Evolutionary conservation across 1,140 invertebrate species (phyloP).

Genomic region (Conus betulinus): DNA sequence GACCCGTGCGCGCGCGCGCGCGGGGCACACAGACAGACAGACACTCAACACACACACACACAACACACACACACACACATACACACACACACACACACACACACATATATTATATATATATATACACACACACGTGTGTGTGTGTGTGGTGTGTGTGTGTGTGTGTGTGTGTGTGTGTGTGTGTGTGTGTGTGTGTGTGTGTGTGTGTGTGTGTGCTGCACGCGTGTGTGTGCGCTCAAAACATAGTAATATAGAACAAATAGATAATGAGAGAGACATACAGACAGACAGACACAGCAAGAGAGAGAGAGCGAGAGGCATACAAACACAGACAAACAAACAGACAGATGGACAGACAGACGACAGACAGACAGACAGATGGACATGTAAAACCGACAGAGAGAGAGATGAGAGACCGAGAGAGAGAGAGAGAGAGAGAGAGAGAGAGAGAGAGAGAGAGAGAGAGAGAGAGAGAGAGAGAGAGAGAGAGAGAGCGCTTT

Average conservation of each 20-base stretch:
- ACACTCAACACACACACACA: no score
- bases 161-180: conserved; percentile 3
- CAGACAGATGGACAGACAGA: not conserved
- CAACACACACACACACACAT: no score
- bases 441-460: not conserved
- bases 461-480: not conserved
- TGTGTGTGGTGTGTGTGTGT: conserved; percentile 6
- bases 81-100: no score
- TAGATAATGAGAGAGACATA: no score
- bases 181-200: not conserved
- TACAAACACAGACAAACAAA: not conserved
- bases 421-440: not conserved
- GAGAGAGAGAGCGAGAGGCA: no score
- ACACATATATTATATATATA: no score
- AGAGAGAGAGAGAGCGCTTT: not conserved
- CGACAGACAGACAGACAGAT: not conserved
- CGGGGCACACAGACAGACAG: no score
- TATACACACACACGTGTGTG: not conserved
- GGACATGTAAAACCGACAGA: not conserved
- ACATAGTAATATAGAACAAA: no score
- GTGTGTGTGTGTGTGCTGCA: not conserved
- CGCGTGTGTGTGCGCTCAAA: no score
- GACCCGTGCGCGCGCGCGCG: no score
- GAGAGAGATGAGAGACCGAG: not conserved
- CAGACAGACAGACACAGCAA: no score